Base-by-base conservation (phyloP, 2,888 invertebrate genomes). In the Pterostichus niger region DNA sequence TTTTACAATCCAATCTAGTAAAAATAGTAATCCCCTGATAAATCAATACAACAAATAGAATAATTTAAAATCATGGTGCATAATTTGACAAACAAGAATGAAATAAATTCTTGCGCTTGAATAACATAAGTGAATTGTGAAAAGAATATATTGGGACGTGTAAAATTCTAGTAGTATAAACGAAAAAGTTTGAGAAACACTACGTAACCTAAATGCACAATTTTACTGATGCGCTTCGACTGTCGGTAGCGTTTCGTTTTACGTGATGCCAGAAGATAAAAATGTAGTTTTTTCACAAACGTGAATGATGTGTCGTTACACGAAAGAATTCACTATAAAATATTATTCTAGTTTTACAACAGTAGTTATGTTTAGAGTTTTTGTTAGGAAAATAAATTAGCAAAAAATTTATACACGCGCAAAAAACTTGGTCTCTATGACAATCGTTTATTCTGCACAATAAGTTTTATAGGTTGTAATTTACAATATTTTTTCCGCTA, bases 271-370 rank as follows among this genome's bases (percentile, higher is more conserved):
- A 9, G 35, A 61, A 61, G 24, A 61, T 61, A 61, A 61, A 61
- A 61, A 31, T 61, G 31, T 31, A 17, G 61, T 61, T 61, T 61
- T 61, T 61, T 61, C 17, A 5, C 61, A 15, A 54, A 54, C 10
- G 15, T 54, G 54, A 54, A 54, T 54, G 15, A 54, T 54, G 54
- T 15, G 54, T n/a, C 35, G 54, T 54, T 54, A 54, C 54, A 61
- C 0, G 35, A 54, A 54, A 15, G 54, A 54, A 54, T 54, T 54
- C 15, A 15, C 54, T 10, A 7, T 61, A 33, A 61, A 61, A 61
- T 61, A 61, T 61, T 61, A 61, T 9, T 31, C 33, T 61, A 33
- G 61, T 61, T 61, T 54, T 61, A 61, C 61, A 61, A 61, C 61
- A 31, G 31, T 11, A 61, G 61, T 61, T 61, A 33, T 31, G 31